Base-by-base conservation (phyloP, 1,140 invertebrate species). In the Pissodes strobi region DNA sequence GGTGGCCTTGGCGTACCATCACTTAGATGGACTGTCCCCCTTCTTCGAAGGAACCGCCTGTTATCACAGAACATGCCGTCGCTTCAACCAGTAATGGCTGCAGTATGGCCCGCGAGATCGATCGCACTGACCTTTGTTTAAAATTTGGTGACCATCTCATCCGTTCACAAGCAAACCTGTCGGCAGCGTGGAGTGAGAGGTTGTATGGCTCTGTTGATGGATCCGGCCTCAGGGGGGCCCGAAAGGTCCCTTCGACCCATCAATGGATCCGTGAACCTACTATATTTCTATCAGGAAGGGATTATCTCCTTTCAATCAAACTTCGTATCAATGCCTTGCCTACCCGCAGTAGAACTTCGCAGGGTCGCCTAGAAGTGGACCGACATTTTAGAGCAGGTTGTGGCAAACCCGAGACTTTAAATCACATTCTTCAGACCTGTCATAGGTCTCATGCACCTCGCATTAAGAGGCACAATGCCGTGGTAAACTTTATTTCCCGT, bases 1-100 rank as follows among this genome's bases (percentile, higher is more conserved):
- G 72, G 72, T 0, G 72, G 72, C n/a, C 49, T 73, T 10, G 70
- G 72, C n/a, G 22, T 72, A 69, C 34, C 34, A 2, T 18, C 34
- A 3, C 12, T 57, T 4, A 17, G 53, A 18, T 12, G 4, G 17
- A 5, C 15, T 6, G 38, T 21, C 4, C 53, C 53, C 4, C 37
- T 19, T 13, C 37, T 12, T 3, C 30, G 34, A 10, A n/a, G 30
- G 18, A 23, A 34, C 3, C 22, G 49, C 6, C 49, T 52, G 3
- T 3, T 4, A 9, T 12, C 6, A 9, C 4, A 27, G 10, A 34
- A n/a, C n/a, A 21, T 52, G 2, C 49, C 27, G 2, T 3, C 4
- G 4, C 22, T 52, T 4, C 6, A 52, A 3, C 10, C 4, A 9
- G 12, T 3, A 8, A n/a, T 34, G 8, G 17, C 3, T 10, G 49